These are phyloP conservation scores for Schrankia costaestrigalis DNA, from an alignment of 2,888 invertebrate genomes.

Conservation along the genomic window DNA sequence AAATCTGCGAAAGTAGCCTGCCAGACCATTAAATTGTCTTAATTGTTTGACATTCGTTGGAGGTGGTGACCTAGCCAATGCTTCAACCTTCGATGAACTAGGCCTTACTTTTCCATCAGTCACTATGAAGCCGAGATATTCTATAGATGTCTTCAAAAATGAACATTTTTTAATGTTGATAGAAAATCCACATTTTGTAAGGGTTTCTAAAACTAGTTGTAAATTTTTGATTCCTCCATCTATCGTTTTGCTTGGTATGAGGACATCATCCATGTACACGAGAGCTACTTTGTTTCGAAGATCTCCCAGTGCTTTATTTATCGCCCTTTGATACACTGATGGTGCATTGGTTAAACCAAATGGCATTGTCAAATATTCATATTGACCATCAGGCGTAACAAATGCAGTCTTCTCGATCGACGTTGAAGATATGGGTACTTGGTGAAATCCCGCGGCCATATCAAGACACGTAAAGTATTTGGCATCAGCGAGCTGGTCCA, in stretches of 20 bases:
- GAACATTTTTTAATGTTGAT: slow-evolving; percentile 26
- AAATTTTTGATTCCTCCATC: slow-evolving; percentile 12
- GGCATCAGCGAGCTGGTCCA: no score
- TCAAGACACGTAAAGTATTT: slow-evolving; percentile 1
- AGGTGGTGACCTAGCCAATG: slow-evolving; percentile 12
- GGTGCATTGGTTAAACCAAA: slow-evolving; percentile 14
- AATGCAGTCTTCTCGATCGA: slow-evolving; percentile 5
- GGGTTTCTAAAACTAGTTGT: slow-evolving; percentile 1
- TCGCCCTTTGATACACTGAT: slow-evolving; percentile 17
- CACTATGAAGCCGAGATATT: slow-evolving; percentile 24
- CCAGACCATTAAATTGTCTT: slow-evolving; percentile 27
- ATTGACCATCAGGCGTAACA: slow-evolving; percentile 5
- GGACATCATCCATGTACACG: slow-evolving; percentile 24
- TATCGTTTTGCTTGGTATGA: slow-evolving; percentile 3
- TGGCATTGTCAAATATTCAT: slow-evolving; percentile 16
- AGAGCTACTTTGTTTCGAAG: slow-evolving; percentile 8
- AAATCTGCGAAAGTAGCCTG: slow-evolving; percentile 26
- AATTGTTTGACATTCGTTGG: slow-evolving; percentile 19
- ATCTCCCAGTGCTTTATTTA: slow-evolving; percentile 19
- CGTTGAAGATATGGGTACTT: neutral
- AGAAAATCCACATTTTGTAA: slow-evolving; percentile 19
- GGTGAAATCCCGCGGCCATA: slow-evolving; percentile 2
- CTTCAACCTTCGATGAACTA: slow-evolving; percentile 22
- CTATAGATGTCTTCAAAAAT: slow-evolving; percentile 16
- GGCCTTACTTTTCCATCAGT: slow-evolving; percentile 19